Conservation (phyloP, 2,797 vertebrate genomes). For the Salmo trutta region DNA sequence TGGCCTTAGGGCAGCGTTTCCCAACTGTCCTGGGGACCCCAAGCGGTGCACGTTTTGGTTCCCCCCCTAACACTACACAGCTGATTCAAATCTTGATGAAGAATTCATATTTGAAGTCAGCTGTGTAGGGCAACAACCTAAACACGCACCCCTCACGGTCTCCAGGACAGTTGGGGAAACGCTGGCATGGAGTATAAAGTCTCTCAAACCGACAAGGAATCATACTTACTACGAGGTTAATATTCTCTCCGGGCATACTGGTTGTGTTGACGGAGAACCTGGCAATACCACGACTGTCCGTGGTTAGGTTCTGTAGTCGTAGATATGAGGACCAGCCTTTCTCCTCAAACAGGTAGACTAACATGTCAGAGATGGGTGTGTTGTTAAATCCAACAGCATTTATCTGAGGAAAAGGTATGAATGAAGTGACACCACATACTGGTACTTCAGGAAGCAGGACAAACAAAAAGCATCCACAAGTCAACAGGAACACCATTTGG, state of each 20-base stretch:
- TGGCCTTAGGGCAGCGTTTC: too few relatives aligned
- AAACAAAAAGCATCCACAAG: neutral
- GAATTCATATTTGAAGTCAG: too few relatives aligned
- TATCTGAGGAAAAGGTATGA: constrained; percentile 48
- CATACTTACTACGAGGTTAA: constrained; percentile 45
- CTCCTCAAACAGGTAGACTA: constrained; percentile 55
- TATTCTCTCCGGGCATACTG: neutral
- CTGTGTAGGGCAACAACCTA: too few relatives aligned
- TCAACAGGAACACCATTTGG: neutral
- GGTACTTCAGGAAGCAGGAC: neutral
- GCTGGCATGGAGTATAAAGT: too few relatives aligned
- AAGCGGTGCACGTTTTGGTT: too few relatives aligned
- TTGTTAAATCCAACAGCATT: constrained; percentile 59
- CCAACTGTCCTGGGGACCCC: too few relatives aligned
- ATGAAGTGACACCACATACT: neutral
- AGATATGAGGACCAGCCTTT: constrained; percentile 13
- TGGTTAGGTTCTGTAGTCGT: constrained; percentile 60
- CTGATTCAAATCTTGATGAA: too few relatives aligned
- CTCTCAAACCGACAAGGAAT: too few relatives aligned
- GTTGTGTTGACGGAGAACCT: constrained; percentile 56
- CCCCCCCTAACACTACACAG: too few relatives aligned
- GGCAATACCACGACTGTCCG: constrained; percentile 57
- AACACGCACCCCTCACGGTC: too few relatives aligned
- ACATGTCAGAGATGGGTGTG: constrained; percentile 48
- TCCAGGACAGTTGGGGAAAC: too few relatives aligned